Percentiles rank a stretch among this genome's conserved stretches.
Evolutionary conservation across 2,113 vertebrate genomes (phyloP).

Genomic region (Patagioenas fasciata): DNA sequence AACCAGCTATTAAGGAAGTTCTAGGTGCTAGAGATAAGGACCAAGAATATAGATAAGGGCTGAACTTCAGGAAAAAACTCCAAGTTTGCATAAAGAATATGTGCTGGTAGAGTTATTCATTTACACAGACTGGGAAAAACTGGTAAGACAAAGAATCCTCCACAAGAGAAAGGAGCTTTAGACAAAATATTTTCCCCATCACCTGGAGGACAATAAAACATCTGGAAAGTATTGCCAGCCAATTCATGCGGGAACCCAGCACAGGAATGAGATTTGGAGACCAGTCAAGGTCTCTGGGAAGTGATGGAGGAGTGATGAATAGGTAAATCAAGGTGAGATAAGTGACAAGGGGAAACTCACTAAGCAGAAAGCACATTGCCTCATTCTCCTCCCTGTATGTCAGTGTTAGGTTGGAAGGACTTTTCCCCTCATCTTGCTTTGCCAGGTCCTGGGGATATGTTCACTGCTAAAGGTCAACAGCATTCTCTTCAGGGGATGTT

Average conservation of each 20-base stretch:
- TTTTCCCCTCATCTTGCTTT: not conserved
- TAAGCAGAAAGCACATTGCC: not conserved
- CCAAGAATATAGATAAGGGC: not conserved
- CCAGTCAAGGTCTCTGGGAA: not conserved
- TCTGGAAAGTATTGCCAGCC: not conserved
- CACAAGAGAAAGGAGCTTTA: not conserved
- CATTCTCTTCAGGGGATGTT: not conserved
- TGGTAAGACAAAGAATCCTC: not conserved
- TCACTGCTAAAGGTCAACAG: not conserved
- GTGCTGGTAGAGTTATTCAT: not conserved
- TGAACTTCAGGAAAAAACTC: not conserved
- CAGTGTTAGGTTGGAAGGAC: not conserved
- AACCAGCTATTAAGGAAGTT: not conserved
- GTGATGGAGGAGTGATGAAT: not conserved
- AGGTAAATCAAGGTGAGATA: not conserved
- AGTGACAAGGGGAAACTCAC: not conserved
- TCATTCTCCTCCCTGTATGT: not conserved
- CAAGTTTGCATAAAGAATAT: not conserved
- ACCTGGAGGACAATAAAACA: constrained; percentile 22
- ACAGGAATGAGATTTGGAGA: not conserved
- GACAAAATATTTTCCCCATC: not conserved
- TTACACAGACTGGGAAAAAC: not conserved
- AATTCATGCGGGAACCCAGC: not conserved
- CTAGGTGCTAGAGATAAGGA: not conserved
- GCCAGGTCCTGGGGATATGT: not conserved